Percentiles rank a stretch among this genome's conserved stretches.
Conservation (phyloP, 2,113 vertebrate species). For the Grantiella picta region DNA sequence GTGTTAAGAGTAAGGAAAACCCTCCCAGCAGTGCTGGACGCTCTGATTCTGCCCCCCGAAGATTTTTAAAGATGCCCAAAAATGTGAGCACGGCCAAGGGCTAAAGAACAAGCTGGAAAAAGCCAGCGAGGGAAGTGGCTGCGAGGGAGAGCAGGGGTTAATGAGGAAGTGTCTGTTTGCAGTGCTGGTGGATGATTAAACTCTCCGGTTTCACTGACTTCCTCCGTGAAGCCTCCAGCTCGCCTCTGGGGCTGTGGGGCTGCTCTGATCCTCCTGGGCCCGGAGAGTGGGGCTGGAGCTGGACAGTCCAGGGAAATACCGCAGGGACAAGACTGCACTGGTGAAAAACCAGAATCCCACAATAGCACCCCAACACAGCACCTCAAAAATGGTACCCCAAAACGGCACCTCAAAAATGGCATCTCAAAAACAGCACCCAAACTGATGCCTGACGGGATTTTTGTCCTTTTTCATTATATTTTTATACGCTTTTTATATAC, state of each 20-base stretch:
- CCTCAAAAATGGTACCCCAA: background rate
- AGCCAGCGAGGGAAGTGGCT: background rate
- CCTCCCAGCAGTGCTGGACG: background rate
- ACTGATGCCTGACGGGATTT: too few relatives aligned
- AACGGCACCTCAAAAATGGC: too few relatives aligned
- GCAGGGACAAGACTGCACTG: background rate
- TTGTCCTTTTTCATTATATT: too few relatives aligned
- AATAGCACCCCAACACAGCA: too few relatives aligned
- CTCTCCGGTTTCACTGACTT: background rate
- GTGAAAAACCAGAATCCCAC: rapidly evolving
- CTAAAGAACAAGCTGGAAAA: background rate
- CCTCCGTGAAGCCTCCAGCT: background rate
- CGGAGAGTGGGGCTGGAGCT: rapidly evolving
- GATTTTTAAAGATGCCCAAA: background rate
- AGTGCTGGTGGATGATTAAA: background rate
- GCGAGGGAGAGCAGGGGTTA: background rate
- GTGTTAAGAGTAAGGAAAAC: background rate
- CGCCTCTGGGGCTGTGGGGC: rapidly evolving
- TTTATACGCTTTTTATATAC: too few relatives aligned
- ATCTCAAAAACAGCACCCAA: too few relatives aligned
- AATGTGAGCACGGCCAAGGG: rapidly evolving
- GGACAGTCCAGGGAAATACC: background rate
- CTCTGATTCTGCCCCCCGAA: background rate
- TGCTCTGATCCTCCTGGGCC: background rate
- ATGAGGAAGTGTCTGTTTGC: background rate